A percentile compares a stretch with the other conserved stretches of the same genome.
Conservation (phyloP, 2,113 vertebrate species). For the Nothobranchius kuhntae region DNA sequence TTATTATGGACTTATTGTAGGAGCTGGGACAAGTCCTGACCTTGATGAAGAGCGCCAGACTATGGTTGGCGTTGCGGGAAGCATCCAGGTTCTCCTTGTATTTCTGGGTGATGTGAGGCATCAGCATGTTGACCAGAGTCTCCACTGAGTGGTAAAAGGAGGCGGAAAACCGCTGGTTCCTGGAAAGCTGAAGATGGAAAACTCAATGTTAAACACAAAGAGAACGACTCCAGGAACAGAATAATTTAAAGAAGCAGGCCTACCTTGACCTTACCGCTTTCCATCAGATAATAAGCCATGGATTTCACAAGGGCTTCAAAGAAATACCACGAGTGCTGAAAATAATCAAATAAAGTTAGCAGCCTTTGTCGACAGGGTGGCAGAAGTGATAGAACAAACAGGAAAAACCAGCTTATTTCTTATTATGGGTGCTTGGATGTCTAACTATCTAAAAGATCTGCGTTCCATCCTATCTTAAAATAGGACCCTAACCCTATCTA, state of each 20-base stretch:
- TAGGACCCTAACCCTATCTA: too few relatives aligned
- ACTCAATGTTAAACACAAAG: background rate
- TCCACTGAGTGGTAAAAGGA: constrained; percentile 93
- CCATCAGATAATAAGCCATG: constrained; percentile 93
- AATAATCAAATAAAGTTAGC: too few relatives aligned
- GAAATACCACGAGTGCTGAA: constrained; percentile 98
- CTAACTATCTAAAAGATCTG: too few relatives aligned
- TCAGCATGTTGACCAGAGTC: constrained; percentile 92
- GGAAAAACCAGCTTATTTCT: too few relatives aligned
- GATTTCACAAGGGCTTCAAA: constrained; percentile 96
- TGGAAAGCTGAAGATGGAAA: constrained; percentile 79
- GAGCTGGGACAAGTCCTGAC: constrained; percentile 58
- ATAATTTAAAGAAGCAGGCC: background rate
- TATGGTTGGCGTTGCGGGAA: constrained; percentile 95
- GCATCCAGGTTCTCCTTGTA: constrained; percentile 96
- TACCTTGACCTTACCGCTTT: constrained; percentile 92
- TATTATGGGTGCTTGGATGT: too few relatives aligned
- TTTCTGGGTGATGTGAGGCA: constrained; percentile 97
- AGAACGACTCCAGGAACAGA: background rate
- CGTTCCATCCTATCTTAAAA: too few relatives aligned
- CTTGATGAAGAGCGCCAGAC: constrained; percentile 94
- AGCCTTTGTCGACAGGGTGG: too few relatives aligned
- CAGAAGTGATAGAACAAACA: too few relatives aligned
- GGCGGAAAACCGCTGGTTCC: constrained; percentile 92
- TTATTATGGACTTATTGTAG: background rate